A percentile compares a stretch with the other conserved stretches of the same genome.
These are phyloP conservation scores for Pardalotus punctatus DNA, from an alignment of 2,113 vertebrate species.

Conservation along the genomic window DNA sequence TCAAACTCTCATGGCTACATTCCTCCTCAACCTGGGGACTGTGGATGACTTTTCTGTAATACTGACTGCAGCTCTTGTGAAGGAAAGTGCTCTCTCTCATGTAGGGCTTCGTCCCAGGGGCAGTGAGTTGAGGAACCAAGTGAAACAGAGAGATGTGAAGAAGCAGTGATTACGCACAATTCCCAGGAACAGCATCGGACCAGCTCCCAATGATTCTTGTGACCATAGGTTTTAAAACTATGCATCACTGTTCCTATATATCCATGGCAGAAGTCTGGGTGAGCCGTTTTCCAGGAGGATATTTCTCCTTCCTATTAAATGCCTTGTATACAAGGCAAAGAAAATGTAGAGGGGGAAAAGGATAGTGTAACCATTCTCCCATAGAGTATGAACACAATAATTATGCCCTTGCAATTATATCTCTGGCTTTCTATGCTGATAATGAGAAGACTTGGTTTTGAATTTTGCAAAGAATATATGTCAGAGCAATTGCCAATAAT, in stretches of 20 bases:
- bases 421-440: background rate
- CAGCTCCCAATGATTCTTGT: background rate
- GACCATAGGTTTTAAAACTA: background rate
- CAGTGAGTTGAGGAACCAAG: background rate
- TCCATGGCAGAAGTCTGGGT: background rate
- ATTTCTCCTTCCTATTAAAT: background rate
- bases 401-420: background rate
- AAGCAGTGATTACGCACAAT: background rate
- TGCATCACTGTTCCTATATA: background rate
- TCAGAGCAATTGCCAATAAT: background rate
- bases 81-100: background rate
- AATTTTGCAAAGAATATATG: background rate
- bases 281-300: background rate
- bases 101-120: background rate
- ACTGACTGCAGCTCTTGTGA: background rate
- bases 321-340: background rate
- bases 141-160: background rate
- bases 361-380: background rate
- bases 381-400: background rate
- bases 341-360: background rate
- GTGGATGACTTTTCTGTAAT: background rate
- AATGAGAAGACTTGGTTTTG: background rate
- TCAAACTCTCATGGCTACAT: background rate
- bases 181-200: background rate
- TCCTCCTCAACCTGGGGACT: background rate